A percentile compares a stretch with the other conserved stretches of the same genome.
These are phyloP conservation scores for western clawed frog (Xenopus tropicalis) DNA, from an alignment of 2,113 vertebrate species.

Conservation along the genomic window UCB_Xtro_10.0 CM004445.2:25828501-25829000, in stretches of 20 bases:
- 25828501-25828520: too few relatives aligned
- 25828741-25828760: slow-evolving; percentile 65
- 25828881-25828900: slow-evolving; percentile 82
- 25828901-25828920: slow-evolving; percentile 84
- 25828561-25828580: too few relatives aligned
- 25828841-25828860: slow-evolving; percentile 81
- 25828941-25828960: slow-evolving; percentile 85
- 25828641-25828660: slow-evolving; percentile 45
- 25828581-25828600: slow-evolving; percentile 54
- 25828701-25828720: slow-evolving; percentile 60
- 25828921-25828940: slow-evolving; percentile 87
- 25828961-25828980: slow-evolving; percentile 85
- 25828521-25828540: too few relatives aligned
- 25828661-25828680: slow-evolving; percentile 59
- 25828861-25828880: slow-evolving; percentile 85
- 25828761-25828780: slow-evolving; percentile 88
- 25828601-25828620: slow-evolving; percentile 60
- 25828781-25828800: slow-evolving; percentile 74
- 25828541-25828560: too few relatives aligned
- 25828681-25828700: slow-evolving; percentile 78
- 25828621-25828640: slow-evolving; percentile 6
- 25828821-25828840: slow-evolving; percentile 69
- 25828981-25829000: slow-evolving; percentile 66
- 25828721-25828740: slow-evolving; percentile 74
- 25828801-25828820: slow-evolving; percentile 73